Percentiles rank a stretch among this genome's conserved stretches.
Conservation (phyloP, 2,797 vertebrate genomes). For the Intellagama lesueurii region DNA sequence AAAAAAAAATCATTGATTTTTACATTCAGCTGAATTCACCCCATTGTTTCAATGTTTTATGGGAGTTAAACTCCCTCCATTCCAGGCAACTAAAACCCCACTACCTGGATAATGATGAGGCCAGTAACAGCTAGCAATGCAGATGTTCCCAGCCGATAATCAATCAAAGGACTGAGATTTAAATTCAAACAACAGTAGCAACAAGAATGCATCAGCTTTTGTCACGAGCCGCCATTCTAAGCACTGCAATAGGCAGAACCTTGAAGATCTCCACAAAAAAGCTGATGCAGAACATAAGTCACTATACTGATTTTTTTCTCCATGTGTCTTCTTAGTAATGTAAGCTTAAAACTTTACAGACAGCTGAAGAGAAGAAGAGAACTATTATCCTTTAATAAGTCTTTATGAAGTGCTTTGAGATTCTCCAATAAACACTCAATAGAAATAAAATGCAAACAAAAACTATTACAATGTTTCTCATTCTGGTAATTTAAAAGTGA, state of each 20-base stretch:
- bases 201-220: neutral
- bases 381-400: neutral
- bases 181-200: neutral
- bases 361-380: neutral
- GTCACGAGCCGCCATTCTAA: neutral
- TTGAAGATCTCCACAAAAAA: neutral
- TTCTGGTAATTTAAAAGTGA: neutral
- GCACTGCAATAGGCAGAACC: neutral
- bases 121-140: neutral
- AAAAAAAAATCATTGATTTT: no score
- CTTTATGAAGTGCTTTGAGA: neutral
- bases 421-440: neutral
- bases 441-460: neutral
- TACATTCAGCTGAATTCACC: neutral
- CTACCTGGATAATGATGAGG: neutral
- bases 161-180: neutral
- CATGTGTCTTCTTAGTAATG: conserved; percentile 14
- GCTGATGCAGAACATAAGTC: neutral
- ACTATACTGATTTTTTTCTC: neutral
- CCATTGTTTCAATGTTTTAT: neutral
- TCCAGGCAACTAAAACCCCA: neutral
- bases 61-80: neutral
- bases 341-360: neutral
- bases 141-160: neutral
- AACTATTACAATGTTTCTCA: conserved; percentile 10